phyloP scores from a whole-genome alignment of 2,797 vertebrate species.

The Melanotaenia nigrans region DNA sequence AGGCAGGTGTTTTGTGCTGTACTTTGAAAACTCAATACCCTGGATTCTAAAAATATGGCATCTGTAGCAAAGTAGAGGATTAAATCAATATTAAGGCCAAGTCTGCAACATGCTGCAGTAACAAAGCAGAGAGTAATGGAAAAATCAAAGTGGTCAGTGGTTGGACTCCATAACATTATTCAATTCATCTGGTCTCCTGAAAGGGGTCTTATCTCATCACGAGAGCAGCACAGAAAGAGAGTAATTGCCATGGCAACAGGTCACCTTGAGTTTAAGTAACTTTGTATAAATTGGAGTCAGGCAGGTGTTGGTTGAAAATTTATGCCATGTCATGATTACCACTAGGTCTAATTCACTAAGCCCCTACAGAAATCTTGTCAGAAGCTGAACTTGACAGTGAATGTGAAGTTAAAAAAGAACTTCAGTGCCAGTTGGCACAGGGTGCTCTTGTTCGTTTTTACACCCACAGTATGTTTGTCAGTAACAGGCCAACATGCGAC shows the following conservation, averaged over 20 bases:
- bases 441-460: constrained; percentile 1
- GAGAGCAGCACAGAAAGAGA: constrained; percentile 60
- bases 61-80: constrained; percentile 55
- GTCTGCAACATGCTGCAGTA: constrained; percentile 62
- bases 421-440: neutral
- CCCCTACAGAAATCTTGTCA: constrained; percentile 10
- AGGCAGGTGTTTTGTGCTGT: constrained; percentile 1
- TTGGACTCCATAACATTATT: constrained; percentile 59
- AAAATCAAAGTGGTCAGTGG: constrained; percentile 71
- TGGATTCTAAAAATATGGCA: constrained; percentile 60
- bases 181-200: constrained; percentile 56
- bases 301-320: constrained; percentile 1
- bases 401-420: constrained; percentile 8
- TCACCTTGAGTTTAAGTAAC: constrained; percentile 68
- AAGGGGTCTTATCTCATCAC: constrained; percentile 70
- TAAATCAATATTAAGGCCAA: constrained; percentile 71
- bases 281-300: constrained; percentile 7
- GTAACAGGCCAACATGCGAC: constrained; percentile 40
- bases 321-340: neutral
- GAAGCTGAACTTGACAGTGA: constrained; percentile 13
- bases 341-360: neutral
- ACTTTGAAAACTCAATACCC: constrained; percentile 52
- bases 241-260: constrained; percentile 74
- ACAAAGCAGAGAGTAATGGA: constrained; percentile 73
- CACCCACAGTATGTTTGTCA: constrained; percentile 41